Conservation (phyloP, 2,113 vertebrate genomes). For the Falco punctatus region DNA sequence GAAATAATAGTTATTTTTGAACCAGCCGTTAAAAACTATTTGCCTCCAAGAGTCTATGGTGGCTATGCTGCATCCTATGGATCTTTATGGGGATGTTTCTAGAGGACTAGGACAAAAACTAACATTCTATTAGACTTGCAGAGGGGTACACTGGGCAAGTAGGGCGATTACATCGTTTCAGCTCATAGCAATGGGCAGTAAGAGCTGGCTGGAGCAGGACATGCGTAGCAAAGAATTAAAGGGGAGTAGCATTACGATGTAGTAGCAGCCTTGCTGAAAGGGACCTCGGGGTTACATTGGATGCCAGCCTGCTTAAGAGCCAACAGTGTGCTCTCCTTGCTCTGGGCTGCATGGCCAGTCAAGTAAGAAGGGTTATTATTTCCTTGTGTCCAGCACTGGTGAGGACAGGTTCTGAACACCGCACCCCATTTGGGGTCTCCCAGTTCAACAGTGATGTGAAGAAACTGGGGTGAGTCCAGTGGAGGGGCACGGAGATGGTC, state of each 20-base stretch:
- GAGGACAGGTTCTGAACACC: background rate
- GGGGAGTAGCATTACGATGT: background rate
- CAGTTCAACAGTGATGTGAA: background rate
- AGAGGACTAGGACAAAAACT: background rate
- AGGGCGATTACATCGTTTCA: background rate
- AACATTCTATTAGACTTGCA: background rate
- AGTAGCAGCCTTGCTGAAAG: background rate
- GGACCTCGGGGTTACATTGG: background rate
- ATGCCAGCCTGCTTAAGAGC: background rate
- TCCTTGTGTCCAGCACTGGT: background rate
- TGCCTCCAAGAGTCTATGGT: background rate
- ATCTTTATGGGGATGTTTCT: background rate
- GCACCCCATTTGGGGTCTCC: background rate
- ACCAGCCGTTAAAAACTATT: background rate
- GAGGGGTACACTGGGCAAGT: background rate
- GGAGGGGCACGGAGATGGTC: rapidly evolving
- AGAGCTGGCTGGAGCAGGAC: background rate
- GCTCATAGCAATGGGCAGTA: background rate
- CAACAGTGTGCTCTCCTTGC: background rate
- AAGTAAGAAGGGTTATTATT: background rate
- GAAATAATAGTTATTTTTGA: background rate
- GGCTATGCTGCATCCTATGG: background rate
- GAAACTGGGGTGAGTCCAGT: background rate
- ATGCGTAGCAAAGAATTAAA: background rate
- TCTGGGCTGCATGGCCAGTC: background rate